These are phyloP conservation scores for Haemorhous mexicanus DNA, from an alignment of 2,113 vertebrate species.

Conservation along the genomic window DNA sequence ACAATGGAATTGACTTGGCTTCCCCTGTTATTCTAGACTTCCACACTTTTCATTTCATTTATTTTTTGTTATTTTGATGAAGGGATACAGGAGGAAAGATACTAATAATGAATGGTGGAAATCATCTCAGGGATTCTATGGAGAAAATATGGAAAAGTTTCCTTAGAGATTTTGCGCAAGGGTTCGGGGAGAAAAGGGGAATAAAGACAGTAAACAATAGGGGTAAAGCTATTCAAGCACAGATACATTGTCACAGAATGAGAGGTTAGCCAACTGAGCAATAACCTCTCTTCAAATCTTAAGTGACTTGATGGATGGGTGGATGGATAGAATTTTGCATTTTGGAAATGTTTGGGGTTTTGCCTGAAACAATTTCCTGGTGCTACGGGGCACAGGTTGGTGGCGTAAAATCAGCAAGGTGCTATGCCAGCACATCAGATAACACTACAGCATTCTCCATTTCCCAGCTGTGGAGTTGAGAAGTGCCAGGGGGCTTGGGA, in stretches of 20 bases:
- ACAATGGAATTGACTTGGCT: neutral
- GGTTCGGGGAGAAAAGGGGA: neutral
- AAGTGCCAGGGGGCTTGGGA: neutral
- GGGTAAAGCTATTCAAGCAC: neutral
- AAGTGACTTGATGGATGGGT: neutral
- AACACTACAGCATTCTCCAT: accelerated
- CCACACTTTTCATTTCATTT: neutral
- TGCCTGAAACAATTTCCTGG: neutral
- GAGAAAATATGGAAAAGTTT: neutral
- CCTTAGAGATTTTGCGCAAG: neutral
- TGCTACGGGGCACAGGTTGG: neutral
- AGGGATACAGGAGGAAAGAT: neutral
- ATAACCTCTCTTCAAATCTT: neutral
- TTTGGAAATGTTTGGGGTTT: neutral
- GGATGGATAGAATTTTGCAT: neutral
- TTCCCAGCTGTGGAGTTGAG: neutral
- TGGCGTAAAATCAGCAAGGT: neutral
- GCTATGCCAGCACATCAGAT: neutral
- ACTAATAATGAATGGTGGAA: neutral
- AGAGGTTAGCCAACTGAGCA: neutral
- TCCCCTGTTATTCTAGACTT: neutral
- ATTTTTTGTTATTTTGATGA: neutral
- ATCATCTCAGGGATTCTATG: neutral
- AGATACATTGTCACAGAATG: neutral
- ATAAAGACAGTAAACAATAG: neutral